phyloP scores from a whole-genome alignment of 2,888 invertebrate species.

The Amorpha juglandis region DNA sequence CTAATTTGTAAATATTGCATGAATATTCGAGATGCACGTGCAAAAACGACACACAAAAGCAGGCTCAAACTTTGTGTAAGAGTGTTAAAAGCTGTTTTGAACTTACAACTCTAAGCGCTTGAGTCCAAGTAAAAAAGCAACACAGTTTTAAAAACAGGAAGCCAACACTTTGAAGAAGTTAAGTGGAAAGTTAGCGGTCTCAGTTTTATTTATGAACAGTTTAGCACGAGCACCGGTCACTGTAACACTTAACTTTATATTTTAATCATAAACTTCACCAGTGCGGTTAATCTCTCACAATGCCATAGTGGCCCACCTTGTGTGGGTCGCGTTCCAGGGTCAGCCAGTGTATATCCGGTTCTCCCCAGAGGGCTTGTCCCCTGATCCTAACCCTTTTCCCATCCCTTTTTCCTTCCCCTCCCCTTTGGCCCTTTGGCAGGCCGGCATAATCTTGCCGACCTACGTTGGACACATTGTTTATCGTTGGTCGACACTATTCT shows the following conservation, averaged over 20 bases:
- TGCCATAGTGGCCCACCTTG: no score
- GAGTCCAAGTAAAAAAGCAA: constrained; percentile 67
- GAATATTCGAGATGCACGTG: constrained; percentile 16
- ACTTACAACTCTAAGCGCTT: constrained; percentile 74
- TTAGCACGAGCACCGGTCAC: constrained; percentile 61
- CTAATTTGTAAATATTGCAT: neutral
- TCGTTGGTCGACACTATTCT: no score
- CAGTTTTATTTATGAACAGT: constrained; percentile 73
- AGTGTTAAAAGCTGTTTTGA: constrained; percentile 78
- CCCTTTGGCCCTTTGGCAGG: no score
- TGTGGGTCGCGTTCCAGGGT: no score
- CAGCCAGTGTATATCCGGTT: no score
- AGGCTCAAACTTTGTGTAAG: constrained; percentile 49
- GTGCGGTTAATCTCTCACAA: constrained; percentile 12
- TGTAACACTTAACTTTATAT: constrained; percentile 38
- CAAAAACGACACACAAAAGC: constrained; percentile 30
- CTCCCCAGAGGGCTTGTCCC: no score
- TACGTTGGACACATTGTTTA: no score
- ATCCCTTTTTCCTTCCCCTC: no score
- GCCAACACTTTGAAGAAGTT: constrained; percentile 79
- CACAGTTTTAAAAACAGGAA: constrained; percentile 78
- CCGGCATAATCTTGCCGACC: no score
- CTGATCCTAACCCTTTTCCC: no score
- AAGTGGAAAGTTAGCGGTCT: constrained; percentile 78
- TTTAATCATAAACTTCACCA: neutral